phyloP scores from a whole-genome alignment of 2,113 vertebrate species.

The crab-eating macaque (Macaca fascicularis) region DNA sequence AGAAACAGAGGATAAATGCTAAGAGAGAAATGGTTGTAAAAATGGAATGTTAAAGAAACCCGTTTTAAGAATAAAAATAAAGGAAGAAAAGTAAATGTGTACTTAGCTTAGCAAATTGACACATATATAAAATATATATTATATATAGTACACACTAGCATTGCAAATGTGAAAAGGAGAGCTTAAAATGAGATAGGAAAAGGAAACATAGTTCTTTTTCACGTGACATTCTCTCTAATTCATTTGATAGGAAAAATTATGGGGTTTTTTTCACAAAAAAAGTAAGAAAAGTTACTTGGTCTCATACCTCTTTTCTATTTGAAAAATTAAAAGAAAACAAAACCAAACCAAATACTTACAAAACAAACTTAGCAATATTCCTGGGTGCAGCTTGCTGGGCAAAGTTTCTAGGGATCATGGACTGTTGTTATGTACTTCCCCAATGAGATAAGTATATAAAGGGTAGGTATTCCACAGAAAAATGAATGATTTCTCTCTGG shows the following conservation, averaged over 20 bases:
- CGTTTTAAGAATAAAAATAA: background rate
- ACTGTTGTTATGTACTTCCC: background rate
- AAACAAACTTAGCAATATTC: background rate
- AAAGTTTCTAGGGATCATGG: background rate
- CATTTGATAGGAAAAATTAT: background rate
- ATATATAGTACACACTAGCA: background rate
- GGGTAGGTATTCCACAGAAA: background rate
- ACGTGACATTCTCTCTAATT: background rate
- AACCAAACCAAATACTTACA: background rate
- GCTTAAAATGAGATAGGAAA: background rate
- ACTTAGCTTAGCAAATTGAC: background rate
- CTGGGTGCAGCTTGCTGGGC: background rate
- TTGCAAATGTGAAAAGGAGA: background rate
- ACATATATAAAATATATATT: background rate
- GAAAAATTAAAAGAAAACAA: conserved; percentile 21
- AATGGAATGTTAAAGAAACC: background rate
- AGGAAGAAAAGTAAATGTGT: background rate
- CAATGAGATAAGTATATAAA: conserved; percentile 50
- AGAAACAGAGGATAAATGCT: background rate
- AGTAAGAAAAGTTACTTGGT: background rate
- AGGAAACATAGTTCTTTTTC: background rate
- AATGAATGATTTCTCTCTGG: conserved; percentile 21
- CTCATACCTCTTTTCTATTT: background rate
- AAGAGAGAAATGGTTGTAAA: background rate
- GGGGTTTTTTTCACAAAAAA: background rate